Conservation (phyloP, 2,113 vertebrate genomes). For the Xenopus laevis region DNA sequence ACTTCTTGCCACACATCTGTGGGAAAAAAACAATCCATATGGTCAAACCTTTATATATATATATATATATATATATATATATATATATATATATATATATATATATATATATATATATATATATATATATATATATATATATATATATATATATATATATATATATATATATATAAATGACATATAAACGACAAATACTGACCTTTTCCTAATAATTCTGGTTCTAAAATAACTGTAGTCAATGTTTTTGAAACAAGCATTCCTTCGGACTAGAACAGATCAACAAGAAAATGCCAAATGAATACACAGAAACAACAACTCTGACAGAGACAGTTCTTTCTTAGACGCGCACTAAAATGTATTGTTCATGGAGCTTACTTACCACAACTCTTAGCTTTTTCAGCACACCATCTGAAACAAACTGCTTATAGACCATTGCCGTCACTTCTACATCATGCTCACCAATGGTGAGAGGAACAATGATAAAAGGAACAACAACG, state of each 20-base stretch:
- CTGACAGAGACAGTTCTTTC: no score
- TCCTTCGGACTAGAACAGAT: slow-evolving; percentile 66
- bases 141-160: no score
- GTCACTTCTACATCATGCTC: slow-evolving; percentile 71
- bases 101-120: no score
- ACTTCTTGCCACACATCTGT: slow-evolving; percentile 58
- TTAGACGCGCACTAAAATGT: no score
- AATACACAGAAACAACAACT: no score
- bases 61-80: no score
- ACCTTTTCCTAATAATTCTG: slow-evolving; percentile 55
- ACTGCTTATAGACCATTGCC: slow-evolving; percentile 56
- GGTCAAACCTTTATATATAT: no score
- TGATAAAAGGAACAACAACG: slow-evolving; percentile 61
- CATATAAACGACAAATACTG: slow-evolving; percentile 47
- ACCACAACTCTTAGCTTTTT: slow-evolving; percentile 82
- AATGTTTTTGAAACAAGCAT: slow-evolving; percentile 56
- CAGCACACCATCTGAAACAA: slow-evolving; percentile 65
- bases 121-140: no score
- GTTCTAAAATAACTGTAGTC: slow-evolving; percentile 58
- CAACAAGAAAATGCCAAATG: background rate
- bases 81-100: no score
- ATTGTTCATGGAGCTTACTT: slow-evolving; percentile 48
- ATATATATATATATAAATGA: no score
- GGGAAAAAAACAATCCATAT: background rate
- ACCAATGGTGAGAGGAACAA: slow-evolving; percentile 74